These are phyloP conservation scores for Glyphotaelius pellucidus DNA, from an alignment of 2,888 invertebrate species.

Conservation along the genomic window DNA sequence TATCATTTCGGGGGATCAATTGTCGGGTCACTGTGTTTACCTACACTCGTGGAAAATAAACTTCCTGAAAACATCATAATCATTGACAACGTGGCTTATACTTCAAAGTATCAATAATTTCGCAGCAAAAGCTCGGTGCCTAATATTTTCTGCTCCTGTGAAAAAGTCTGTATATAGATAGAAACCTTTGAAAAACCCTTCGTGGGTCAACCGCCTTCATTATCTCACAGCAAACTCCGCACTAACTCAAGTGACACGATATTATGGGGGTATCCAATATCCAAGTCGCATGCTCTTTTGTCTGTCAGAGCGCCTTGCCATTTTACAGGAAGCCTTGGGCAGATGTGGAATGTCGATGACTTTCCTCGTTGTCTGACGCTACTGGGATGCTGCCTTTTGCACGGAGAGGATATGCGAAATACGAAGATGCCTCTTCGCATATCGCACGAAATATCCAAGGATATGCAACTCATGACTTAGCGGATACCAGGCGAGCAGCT, in stretches of 20 bases:
- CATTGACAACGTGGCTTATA: too few species aligned
- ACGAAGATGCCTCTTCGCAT: neutral
- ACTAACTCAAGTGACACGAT: neutral
- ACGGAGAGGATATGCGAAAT: neutral
- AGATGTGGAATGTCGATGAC: neutral
- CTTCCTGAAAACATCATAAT: too few species aligned
- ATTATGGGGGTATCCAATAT: too few species aligned
- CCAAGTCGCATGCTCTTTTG: neutral
- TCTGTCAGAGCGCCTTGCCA: neutral
- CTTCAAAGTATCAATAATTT: too few species aligned
- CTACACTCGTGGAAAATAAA: too few species aligned
- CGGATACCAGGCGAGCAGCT: neutral
- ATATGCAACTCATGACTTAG: neutral
- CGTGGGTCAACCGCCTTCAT: neutral
- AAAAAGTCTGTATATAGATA: neutral
- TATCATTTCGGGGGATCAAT: too few species aligned
- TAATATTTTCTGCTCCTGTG: neutral
- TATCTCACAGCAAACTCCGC: neutral
- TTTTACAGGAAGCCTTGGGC: neutral
- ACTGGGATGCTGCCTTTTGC: neutral
- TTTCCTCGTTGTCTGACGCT: neutral
- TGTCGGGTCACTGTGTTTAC: too few species aligned
- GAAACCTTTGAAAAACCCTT: neutral
- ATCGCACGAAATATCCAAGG: neutral
- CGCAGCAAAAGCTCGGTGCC: neutral